phyloP scores from a whole-genome alignment of 2,888 invertebrate species.

The Electrophaes corylata region DNA sequence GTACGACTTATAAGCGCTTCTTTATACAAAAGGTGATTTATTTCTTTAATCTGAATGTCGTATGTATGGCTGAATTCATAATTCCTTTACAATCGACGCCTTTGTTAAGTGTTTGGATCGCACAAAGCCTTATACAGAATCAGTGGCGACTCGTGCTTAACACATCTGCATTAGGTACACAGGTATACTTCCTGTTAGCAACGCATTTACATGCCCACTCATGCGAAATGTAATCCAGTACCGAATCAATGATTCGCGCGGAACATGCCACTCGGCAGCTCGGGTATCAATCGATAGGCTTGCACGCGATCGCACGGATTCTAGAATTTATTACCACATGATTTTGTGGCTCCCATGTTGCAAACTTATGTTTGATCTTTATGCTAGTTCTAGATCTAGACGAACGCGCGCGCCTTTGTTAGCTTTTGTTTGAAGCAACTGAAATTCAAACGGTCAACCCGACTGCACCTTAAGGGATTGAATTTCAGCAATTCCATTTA shows the following conservation, averaged over 20 bases:
- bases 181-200: constrained; percentile 13
- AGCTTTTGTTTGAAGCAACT: too few species aligned
- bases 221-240: constrained; percentile 27
- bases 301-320: constrained; percentile 26
- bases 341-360: constrained; percentile 7
- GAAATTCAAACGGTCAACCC: too few species aligned
- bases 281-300: constrained; percentile 29
- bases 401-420: too few species aligned
- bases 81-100: neutral
- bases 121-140: neutral
- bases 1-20: too few species aligned
- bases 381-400: too few species aligned
- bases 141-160: neutral
- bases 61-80: neutral
- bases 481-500: too few species aligned
- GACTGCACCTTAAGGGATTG: too few species aligned
- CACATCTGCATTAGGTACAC: neutral
- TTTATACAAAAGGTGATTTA: too few species aligned
- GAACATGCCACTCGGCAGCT: constrained; percentile 21
- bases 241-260: constrained; percentile 29
- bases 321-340: constrained; percentile 12
- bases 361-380: too few species aligned
- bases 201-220: constrained; percentile 19
- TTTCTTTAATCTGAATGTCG: too few species aligned
- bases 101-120: neutral